Evolutionary conservation across 2,113 vertebrate genomes (phyloP).

Genomic region (Poicephalus meyeri): DNA sequence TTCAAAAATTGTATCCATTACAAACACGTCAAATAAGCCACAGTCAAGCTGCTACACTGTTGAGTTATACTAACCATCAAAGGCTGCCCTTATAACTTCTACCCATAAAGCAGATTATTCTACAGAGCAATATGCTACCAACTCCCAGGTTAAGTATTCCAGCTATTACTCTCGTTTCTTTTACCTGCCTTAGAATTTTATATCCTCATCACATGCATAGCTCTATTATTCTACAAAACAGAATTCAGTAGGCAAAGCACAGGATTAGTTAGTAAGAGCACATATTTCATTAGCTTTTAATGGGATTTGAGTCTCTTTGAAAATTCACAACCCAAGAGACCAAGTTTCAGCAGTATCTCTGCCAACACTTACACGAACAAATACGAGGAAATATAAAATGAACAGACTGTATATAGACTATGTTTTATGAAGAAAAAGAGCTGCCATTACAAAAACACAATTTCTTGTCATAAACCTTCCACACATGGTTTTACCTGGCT

Average conservation of each 20-base stretch:
- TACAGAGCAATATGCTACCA: background rate
- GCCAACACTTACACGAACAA: background rate
- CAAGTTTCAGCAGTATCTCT: background rate
- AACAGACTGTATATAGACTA: background rate
- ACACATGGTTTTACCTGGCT: constrained; percentile 80
- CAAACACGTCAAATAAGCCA: background rate
- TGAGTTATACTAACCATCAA: background rate
- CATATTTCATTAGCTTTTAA: background rate
- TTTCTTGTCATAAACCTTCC: background rate
- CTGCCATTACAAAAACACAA: background rate
- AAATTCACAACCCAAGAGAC: background rate
- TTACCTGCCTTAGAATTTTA: background rate
- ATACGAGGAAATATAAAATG: background rate
- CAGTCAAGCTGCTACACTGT: background rate
- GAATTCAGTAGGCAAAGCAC: background rate
- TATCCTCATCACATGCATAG: background rate
- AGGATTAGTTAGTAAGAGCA: background rate
- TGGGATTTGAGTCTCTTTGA: background rate
- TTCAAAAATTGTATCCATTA: background rate
- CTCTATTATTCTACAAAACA: background rate
- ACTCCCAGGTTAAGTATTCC: background rate
- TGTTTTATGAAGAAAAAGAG: background rate
- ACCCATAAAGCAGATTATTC: background rate
- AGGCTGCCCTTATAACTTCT: background rate
- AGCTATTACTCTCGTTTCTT: background rate